A percentile compares a stretch with the other conserved stretches of the same genome.
Conservation (phyloP, 2,113 vertebrate species). For the Takifugu flavidus region DNA sequence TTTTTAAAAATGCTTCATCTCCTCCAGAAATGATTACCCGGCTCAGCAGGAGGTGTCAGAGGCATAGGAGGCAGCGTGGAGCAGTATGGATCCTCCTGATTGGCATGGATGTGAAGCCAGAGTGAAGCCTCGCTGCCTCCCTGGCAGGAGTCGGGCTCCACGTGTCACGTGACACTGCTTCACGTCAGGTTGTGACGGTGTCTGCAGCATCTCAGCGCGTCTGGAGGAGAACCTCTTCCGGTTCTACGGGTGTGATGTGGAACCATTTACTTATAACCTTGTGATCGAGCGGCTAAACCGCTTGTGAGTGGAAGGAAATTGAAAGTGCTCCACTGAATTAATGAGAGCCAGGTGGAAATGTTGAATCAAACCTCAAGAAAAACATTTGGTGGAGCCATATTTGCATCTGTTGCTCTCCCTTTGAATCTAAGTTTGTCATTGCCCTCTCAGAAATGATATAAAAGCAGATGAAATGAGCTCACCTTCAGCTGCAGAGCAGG, state of each 20-base stretch:
- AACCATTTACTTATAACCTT: background rate
- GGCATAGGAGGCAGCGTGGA: slow-evolving; percentile 69
- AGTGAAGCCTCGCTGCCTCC: slow-evolving; percentile 46
- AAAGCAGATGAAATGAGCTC: slow-evolving; percentile 30
- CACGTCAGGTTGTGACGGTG: background rate
- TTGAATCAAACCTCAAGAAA: background rate
- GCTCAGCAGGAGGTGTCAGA: slow-evolving; percentile 73
- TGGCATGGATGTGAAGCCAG: slow-evolving; percentile 60
- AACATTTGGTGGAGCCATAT: background rate
- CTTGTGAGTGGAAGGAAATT: too few species aligned
- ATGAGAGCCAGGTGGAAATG: too few species aligned
- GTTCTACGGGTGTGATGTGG: background rate
- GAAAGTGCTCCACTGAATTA: too few species aligned
- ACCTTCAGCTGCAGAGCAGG: slow-evolving; percentile 52
- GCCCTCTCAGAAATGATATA: background rate
- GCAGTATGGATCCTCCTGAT: slow-evolving; percentile 52
- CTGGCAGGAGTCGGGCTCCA: slow-evolving; percentile 52
- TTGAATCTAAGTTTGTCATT: background rate
- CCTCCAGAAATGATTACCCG: slow-evolving; percentile 64
- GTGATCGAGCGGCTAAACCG: background rate
- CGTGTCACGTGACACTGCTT: slow-evolving; percentile 61
- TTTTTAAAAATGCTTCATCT: background rate
- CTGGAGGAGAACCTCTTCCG: too few species aligned
- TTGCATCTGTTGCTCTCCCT: background rate
- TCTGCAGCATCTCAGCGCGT: background rate